These are phyloP conservation scores for Diploscapter pachys DNA, from an alignment of 1,140 invertebrate genomes.

Conservation along the genomic window DNA sequence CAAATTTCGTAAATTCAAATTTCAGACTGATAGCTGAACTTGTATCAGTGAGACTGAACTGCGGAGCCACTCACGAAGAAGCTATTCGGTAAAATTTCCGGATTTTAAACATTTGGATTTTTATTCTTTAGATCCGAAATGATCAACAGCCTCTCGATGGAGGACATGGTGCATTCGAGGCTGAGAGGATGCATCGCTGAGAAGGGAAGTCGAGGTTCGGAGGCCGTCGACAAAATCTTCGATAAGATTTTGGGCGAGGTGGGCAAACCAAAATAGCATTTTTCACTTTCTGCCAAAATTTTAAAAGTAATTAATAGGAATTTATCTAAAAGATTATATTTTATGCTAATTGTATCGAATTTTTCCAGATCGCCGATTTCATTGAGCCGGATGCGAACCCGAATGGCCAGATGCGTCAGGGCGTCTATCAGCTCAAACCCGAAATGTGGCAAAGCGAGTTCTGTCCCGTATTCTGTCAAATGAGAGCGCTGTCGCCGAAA, in stretches of 20 bases:
- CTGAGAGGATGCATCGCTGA: conserved; percentile 18
- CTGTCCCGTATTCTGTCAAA: conserved; percentile 24
- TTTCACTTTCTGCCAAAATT: too few relatives aligned
- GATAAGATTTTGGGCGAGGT: conserved; percentile 16
- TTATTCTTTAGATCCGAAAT: background rate
- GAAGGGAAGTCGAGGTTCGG: conserved; percentile 22
- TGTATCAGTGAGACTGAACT: conserved; percentile 16
- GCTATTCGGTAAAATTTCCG: background rate
- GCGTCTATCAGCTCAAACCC: conserved; percentile 6
- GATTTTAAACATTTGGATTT: too few relatives aligned
- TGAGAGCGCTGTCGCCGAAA: conserved; percentile 7
- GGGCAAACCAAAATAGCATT: background rate
- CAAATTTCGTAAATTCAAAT: background rate
- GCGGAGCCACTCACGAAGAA: conserved; percentile 9
- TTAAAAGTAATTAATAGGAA: too few relatives aligned
- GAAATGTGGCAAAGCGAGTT: conserved; percentile 22
- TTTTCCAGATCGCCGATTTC: conserved; percentile 21
- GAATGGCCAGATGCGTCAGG: conserved; percentile 11
- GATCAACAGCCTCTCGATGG: conserved; percentile 17
- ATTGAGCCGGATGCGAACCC: conserved; percentile 4
- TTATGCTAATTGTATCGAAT: background rate
- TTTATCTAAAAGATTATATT: background rate
- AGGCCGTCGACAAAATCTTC: conserved; percentile 11
- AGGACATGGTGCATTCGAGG: conserved; percentile 15
- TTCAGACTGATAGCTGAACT: conserved; percentile 29